Evolutionary conservation across 2,888 invertebrate genomes (phyloP).

Genomic region (Gari tellinella): DNA sequence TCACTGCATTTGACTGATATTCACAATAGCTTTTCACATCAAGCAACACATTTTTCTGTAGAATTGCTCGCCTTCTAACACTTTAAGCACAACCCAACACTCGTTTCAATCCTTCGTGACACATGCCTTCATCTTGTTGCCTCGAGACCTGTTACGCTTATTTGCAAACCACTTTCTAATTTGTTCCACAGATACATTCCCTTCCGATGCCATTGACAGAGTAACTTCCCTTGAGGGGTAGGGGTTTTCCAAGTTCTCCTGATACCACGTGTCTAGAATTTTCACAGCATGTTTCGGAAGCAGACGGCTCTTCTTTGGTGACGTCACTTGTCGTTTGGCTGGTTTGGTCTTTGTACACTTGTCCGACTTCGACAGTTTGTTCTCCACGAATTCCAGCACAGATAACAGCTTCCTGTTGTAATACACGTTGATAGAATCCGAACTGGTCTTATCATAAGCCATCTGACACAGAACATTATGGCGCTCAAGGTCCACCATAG

Average conservation of each 20-base stretch:
- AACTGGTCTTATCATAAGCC: conserved; percentile 42
- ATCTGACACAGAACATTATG: conserved; percentile 57
- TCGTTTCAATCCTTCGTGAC: conserved; percentile 26
- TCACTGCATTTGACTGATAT: no score
- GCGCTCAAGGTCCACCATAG: conserved; percentile 55
- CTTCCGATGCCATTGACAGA: conserved; percentile 65
- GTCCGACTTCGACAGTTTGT: conserved; percentile 38
- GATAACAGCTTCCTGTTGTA: conserved; percentile 52
- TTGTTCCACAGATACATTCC: conserved; percentile 71
- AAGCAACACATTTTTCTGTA: no score
- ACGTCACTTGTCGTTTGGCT: conserved; percentile 3
- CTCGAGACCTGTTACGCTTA: conserved; percentile 74
- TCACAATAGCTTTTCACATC: no score
- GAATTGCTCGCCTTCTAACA: no score
- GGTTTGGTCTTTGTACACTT: conserved; percentile 17
- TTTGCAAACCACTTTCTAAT: conserved; percentile 81
- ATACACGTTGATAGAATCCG: conserved; percentile 49
- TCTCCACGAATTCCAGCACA: conserved; percentile 48
- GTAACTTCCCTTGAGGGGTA: conserved; percentile 73
- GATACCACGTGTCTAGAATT: conserved; percentile 71
- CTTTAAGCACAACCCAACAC: no score
- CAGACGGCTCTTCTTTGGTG: conserved; percentile 59
- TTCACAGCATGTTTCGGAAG: conserved; percentile 68
- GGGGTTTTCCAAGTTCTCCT: conserved; percentile 73
- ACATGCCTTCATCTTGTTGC: conserved; percentile 57